These are phyloP conservation scores for Plebejus anna DNA, from an alignment of 2,888 invertebrate genomes.

Conservation along the genomic window DNA sequence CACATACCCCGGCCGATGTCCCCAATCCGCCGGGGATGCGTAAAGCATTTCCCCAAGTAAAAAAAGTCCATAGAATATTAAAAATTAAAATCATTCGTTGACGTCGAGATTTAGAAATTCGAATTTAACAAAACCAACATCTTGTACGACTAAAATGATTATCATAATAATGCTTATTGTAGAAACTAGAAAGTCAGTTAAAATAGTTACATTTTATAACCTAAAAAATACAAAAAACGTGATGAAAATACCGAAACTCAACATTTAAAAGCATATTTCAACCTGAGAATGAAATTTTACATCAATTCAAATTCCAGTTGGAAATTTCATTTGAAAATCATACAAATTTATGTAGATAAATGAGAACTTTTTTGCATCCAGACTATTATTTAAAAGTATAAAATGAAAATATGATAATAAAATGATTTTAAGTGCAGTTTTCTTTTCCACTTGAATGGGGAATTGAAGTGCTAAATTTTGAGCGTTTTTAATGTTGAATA, in stretches of 20 bases:
- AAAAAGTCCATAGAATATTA: no score
- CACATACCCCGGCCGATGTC: no score
- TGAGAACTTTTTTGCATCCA: constrained; percentile 15
- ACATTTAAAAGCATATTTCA: constrained; percentile 10
- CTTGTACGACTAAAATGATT: no score
- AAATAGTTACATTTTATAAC: background rate
- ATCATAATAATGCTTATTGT: background rate
- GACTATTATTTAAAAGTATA: constrained; percentile 9
- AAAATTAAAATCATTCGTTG: no score
- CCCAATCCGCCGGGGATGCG: no score
- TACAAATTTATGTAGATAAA: constrained; percentile 18
- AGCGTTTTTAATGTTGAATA: constrained; percentile 3
- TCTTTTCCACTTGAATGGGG: background rate
- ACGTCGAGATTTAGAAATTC: no score
- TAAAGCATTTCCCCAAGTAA: no score
- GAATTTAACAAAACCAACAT: no score
- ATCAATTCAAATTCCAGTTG: constrained; percentile 13
- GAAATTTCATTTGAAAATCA: constrained; percentile 20
- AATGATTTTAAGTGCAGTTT: constrained; percentile 15
- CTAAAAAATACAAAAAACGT: background rate
- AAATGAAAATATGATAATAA: constrained; percentile 24
- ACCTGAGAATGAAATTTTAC: constrained; percentile 7
- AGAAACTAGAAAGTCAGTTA: background rate
- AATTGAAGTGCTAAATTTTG: constrained; percentile 13
- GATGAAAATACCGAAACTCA: background rate